These are phyloP conservation scores for Pempheris klunzingeri DNA, from an alignment of 2,797 vertebrate genomes.

Conservation along the genomic window DNA sequence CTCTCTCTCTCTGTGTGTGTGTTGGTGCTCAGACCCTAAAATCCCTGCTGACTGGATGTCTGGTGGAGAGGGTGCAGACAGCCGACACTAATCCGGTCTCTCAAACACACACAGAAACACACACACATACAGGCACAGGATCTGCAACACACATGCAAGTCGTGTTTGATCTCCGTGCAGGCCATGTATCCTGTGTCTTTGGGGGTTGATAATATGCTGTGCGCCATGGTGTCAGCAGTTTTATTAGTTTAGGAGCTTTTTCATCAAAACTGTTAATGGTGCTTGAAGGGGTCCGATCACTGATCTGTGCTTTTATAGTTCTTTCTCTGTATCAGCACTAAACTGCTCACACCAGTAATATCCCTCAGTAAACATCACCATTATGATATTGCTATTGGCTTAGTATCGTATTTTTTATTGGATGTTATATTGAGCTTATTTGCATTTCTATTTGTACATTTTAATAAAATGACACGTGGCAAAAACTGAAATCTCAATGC, in stretches of 20 bases:
- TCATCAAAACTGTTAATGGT: not conserved
- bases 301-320: not conserved
- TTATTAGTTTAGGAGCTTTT: conserved; percentile 13
- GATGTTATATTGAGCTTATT: not conserved
- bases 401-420: too few species aligned
- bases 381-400: not conserved
- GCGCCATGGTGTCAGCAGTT: conserved; percentile 15
- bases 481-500: not conserved
- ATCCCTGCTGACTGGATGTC: conserved; percentile 82
- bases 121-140: conserved; percentile 8
- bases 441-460: not conserved
- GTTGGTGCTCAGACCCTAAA: conserved; percentile 78
- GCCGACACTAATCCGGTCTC: conserved; percentile 75
- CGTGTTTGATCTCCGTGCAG: conserved; percentile 46
- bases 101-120: conserved; percentile 46
- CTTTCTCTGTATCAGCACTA: not conserved
- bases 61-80: conserved; percentile 79
- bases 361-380: not conserved
- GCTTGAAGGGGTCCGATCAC: not conserved
- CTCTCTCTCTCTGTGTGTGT: conserved; percentile 37
- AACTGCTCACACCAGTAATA: not conserved
- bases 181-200: conserved; percentile 43
- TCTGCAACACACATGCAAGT: conserved; percentile 32
- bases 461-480: not conserved
- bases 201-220: conserved; percentile 21